Evolutionary conservation across 2,888 invertebrate species (phyloP).

Genomic region (Idaea aversata): DNA sequence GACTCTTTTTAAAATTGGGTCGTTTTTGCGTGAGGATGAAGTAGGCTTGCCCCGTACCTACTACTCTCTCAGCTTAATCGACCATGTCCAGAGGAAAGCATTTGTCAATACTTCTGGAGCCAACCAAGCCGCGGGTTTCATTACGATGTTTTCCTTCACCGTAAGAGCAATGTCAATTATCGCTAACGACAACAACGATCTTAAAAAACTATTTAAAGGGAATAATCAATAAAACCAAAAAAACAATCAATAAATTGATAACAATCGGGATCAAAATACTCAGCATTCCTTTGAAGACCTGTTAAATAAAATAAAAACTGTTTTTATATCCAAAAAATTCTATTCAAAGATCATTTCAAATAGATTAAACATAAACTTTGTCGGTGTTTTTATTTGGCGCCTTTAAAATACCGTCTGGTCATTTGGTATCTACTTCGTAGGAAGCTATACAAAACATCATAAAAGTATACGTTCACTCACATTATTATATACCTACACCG

Average conservation of each 20-base stretch:
- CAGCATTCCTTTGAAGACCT: background rate
- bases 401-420: background rate
- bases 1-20: too few species aligned
- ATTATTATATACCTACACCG: background rate
- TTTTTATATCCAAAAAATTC: conserved; percentile 13
- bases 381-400: conserved; percentile 1
- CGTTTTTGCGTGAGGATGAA: too few species aligned
- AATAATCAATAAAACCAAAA: background rate
- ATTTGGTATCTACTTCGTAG: background rate
- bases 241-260: background rate
- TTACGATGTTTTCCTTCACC: too few species aligned
- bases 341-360: background rate
- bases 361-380: background rate
- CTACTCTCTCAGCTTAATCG: too few species aligned
- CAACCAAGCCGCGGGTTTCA: too few species aligned
- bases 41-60: too few species aligned
- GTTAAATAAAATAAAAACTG: background rate
- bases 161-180: too few species aligned
- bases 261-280: background rate
- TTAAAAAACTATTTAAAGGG: background rate
- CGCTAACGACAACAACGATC: background rate
- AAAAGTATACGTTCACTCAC: background rate
- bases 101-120: too few species aligned
- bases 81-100: too few species aligned
- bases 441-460: background rate